These are phyloP conservation scores for Clanis bilineata DNA, from an alignment of 2,888 invertebrate species.

Conservation along the genomic window DNA sequence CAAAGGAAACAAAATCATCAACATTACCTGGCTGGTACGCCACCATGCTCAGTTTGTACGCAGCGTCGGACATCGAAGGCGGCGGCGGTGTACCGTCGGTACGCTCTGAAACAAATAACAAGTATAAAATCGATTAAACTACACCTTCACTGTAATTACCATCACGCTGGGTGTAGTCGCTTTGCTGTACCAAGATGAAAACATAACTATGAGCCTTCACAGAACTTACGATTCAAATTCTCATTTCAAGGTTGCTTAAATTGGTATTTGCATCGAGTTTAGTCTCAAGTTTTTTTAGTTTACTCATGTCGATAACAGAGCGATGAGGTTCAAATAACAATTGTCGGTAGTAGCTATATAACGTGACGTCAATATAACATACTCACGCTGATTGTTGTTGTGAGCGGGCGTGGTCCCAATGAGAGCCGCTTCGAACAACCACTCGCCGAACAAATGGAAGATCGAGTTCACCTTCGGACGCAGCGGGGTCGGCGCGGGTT, in stretches of 20 bases:
- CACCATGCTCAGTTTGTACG: constrained; percentile 87
- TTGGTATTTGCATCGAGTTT: too few species aligned
- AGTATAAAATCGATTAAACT: too few species aligned
- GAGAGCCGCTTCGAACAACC: constrained; percentile 97
- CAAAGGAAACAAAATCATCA: neutral
- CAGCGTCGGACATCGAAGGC: constrained; percentile 85
- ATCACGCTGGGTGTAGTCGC: too few species aligned
- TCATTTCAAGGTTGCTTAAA: too few species aligned
- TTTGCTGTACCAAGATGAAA: too few species aligned
- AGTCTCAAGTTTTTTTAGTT: too few species aligned
- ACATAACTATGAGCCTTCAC: too few species aligned
- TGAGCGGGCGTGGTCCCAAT: constrained; percentile 85
- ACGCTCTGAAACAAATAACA: constrained; percentile 50
- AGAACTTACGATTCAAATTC: too few species aligned
- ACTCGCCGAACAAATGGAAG: constrained; percentile 96
- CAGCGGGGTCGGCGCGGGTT: constrained; percentile 86
- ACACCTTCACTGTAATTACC: too few species aligned
- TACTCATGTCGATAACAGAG: too few species aligned
- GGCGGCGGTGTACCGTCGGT: constrained; percentile 77
- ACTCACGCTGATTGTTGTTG: constrained; percentile 58
- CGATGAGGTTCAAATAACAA: too few species aligned
- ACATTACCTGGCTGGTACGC: constrained; percentile 86
- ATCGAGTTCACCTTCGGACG: constrained; percentile 97
- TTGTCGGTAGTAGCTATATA: too few species aligned
- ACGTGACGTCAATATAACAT: neutral